Percentiles rank a stretch among this genome's conserved stretches.
These are phyloP conservation scores for Tiaroga cobitis DNA, from an alignment of 2,797 vertebrate genomes.

Conservation along the genomic window DNA sequence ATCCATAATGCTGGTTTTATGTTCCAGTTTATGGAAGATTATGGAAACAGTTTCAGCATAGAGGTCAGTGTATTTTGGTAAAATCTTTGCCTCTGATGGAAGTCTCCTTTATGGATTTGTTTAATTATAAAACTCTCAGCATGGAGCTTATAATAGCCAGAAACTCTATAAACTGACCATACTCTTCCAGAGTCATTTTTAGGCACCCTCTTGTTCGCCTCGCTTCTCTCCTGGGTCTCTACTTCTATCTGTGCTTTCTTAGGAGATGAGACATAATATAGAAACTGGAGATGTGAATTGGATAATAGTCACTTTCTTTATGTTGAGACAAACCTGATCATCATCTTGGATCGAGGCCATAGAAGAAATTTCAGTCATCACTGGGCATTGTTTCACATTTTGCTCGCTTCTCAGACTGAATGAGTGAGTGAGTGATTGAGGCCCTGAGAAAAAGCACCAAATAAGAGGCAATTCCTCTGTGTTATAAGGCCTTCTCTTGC, in stretches of 20 bases:
- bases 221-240: conserved; percentile 34
- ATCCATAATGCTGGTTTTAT: conserved; percentile 63
- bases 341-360: conserved; percentile 25
- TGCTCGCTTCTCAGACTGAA: conserved; percentile 25
- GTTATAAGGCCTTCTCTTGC: conserved; percentile 37
- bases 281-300: conserved; percentile 70
- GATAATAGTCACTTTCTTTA: conserved; percentile 66
- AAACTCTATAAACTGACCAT: conserved; percentile 24
- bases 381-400: conserved; percentile 38
- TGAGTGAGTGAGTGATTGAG: conserved; percentile 67
- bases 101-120: conserved; percentile 47
- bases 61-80: conserved; percentile 57
- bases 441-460: conserved; percentile 68
- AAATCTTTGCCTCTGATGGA: conserved; percentile 52
- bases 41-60: conserved; percentile 62
- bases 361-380: conserved; percentile 43
- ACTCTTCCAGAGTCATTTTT: conserved; percentile 32
- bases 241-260: conserved; percentile 3
- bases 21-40: conserved; percentile 62
- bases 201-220: conserved; percentile 50
- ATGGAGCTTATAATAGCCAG: conserved; percentile 47
- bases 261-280: conserved; percentile 71
- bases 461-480: conserved; percentile 51
- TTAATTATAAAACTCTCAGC: conserved; percentile 52
- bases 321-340: conserved; percentile 70